phyloP scores from a whole-genome alignment of 1,140 invertebrate species.

The Mercenaria mercenaria region DNA sequence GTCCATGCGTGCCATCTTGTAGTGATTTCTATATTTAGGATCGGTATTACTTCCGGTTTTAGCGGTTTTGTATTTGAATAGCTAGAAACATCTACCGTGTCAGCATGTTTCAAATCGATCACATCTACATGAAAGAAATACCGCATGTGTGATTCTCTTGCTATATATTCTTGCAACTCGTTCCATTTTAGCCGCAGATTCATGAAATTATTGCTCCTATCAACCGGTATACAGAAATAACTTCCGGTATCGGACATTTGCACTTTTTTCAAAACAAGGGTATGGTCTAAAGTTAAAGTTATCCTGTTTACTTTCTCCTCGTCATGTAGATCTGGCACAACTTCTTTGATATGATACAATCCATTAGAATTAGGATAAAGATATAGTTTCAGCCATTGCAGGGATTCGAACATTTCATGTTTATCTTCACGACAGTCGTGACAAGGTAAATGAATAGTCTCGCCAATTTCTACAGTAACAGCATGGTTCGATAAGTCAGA shows the following conservation, averaged over 20 bases:
- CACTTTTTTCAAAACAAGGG: constrained; percentile 47
- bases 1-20: constrained; percentile 60
- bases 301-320: constrained; percentile 41
- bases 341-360: constrained; percentile 51
- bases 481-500: not conserved
- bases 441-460: constrained; percentile 51
- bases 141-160: not conserved
- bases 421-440: not conserved
- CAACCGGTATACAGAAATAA: constrained; percentile 40
- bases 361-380: constrained; percentile 33
- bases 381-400: constrained; percentile 44
- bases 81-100: constrained; percentile 13
- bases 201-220: not conserved
- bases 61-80: not conserved
- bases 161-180: constrained; percentile 1
- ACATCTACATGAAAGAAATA: constrained; percentile 45
- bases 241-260: constrained; percentile 22
- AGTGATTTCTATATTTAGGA: constrained; percentile 1
- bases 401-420: not conserved
- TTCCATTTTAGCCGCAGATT: constrained; percentile 9
- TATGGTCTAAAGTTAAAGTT: constrained; percentile 40
- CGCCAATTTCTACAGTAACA: constrained; percentile 21
- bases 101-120: constrained; percentile 3
- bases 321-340: constrained; percentile 9
- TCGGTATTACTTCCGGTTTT: not conserved